Evolutionary conservation across 2,797 vertebrate genomes (phyloP).

Genomic region (Cichlasoma orientale): DNA sequence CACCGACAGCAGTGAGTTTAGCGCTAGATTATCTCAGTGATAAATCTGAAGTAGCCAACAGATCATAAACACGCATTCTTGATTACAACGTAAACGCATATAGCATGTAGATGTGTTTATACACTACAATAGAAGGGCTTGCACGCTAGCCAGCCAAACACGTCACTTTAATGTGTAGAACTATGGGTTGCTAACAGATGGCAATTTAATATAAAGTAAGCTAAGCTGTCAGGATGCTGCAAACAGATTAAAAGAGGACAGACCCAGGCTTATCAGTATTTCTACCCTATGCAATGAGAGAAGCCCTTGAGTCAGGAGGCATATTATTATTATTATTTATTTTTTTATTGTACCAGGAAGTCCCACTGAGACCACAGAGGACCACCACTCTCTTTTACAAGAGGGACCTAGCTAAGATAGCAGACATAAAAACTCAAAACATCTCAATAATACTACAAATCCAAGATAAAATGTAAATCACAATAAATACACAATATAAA

Average conservation of each 20-base stretch:
- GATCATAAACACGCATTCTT: not conserved
- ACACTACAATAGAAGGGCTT: slow-evolving; percentile 6
- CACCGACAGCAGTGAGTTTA: slow-evolving; percentile 2
- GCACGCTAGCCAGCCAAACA: slow-evolving; percentile 8
- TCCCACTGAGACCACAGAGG: no score
- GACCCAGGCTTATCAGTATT: slow-evolving; percentile 19
- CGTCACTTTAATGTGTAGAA: slow-evolving; percentile 7
- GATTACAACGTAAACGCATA: not conserved
- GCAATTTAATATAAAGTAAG: slow-evolving; percentile 32
- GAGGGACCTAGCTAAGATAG: no score
- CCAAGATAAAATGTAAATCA: no score
- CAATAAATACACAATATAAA: no score
- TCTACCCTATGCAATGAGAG: slow-evolving; percentile 20
- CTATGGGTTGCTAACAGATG: slow-evolving; percentile 52
- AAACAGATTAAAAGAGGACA: slow-evolving; percentile 47
- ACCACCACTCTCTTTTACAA: no score
- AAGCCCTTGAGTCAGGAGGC: not conserved
- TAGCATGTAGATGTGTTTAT: slow-evolving; percentile 1
- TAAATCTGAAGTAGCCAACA: not conserved
- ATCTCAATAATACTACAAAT: no score
- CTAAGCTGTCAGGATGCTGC: slow-evolving; percentile 25
- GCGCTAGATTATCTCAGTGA: not conserved
- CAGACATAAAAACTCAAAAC: no score
- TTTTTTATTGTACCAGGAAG: no score
- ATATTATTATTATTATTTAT: no score